These are phyloP conservation scores for Hestina assimilis DNA, from an alignment of 1,140 invertebrate species.

Conservation along the genomic window DNA sequence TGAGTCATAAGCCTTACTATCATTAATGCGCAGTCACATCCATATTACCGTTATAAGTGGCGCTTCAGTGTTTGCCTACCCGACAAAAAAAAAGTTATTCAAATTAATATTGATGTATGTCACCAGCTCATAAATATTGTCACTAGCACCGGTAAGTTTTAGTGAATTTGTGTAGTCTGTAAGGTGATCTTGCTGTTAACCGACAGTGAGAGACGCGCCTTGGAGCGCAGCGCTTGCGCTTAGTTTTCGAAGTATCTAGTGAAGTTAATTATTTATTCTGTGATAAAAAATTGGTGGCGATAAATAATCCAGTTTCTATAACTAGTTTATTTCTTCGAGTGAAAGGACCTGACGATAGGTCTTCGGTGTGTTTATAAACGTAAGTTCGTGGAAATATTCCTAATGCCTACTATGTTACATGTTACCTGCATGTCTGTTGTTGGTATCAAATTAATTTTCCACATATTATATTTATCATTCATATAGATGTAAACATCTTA, in stretches of 20 bases:
- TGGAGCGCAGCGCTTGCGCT: constrained; percentile 62
- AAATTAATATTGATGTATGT: constrained; percentile 11
- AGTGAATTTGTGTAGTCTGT: constrained; percentile 18
- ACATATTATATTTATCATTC: constrained; percentile 4
- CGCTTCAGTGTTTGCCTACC: constrained; percentile 7
- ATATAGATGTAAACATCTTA: not conserved
- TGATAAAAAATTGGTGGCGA: constrained; percentile 47
- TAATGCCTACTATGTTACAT: constrained; percentile 1
- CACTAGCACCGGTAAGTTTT: constrained; percentile 25
- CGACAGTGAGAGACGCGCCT: constrained; percentile 58
- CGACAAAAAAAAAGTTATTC: constrained; percentile 15
- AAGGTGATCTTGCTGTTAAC: constrained; percentile 48
- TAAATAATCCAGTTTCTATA: constrained; percentile 16
- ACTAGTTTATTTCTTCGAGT: constrained; percentile 27
- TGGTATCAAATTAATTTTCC: constrained; percentile 35
- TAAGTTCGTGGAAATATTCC: constrained; percentile 48
- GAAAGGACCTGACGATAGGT: constrained; percentile 27
- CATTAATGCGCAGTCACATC: not conserved
- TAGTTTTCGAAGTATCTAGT: constrained; percentile 20
- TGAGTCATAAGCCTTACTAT: constrained; percentile 14
- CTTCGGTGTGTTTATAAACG: constrained; percentile 42
- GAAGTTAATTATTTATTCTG: constrained; percentile 10
- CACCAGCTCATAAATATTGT: constrained; percentile 21
- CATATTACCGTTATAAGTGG: constrained; percentile 7
- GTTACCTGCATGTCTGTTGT: constrained; percentile 6